phyloP scores from a whole-genome alignment of 2,888 invertebrate species.

The Euphydryas editha region DNA sequence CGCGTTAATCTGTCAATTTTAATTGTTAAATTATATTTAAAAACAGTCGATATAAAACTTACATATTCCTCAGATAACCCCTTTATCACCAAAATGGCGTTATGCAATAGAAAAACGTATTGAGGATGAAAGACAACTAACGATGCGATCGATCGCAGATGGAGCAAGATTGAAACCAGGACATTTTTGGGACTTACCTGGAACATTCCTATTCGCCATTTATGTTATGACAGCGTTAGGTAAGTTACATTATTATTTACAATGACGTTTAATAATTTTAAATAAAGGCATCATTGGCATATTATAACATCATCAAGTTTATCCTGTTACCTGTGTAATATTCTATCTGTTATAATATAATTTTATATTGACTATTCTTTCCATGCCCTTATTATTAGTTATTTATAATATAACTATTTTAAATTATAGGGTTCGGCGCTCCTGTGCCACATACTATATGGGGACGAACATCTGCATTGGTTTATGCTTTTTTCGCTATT shows the following conservation, averaged over 20 bases:
- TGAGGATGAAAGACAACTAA: constrained; percentile 77
- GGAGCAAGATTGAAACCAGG: constrained; percentile 77
- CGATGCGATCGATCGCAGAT: constrained; percentile 68
- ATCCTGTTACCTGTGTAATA: neutral
- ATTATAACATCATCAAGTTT: neutral
- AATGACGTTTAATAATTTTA: too few relatives aligned
- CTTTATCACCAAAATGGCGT: constrained; percentile 85
- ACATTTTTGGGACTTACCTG: constrained; percentile 87
- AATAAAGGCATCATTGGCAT: too few relatives aligned
- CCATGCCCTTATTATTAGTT: neutral
- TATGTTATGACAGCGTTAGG: constrained; percentile 89
- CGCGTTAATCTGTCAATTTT: too few relatives aligned
- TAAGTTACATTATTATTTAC: constrained; percentile 49
- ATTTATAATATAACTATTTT: neutral
- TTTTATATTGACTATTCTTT: neutral
- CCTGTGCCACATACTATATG: constrained; percentile 87
- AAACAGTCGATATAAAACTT: neutral
- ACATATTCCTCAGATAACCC: constrained; percentile 64
- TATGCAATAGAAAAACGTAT: constrained; percentile 84
- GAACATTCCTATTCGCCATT: constrained; percentile 86
- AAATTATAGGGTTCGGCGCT: constrained; percentile 86
- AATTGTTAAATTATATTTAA: too few relatives aligned
- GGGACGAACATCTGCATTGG: constrained; percentile 84
- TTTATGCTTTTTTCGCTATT: constrained; percentile 87
- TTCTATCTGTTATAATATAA: too few relatives aligned